A percentile compares a stretch with the other conserved stretches of the same genome.
These are phyloP conservation scores for Fistularia tabacaria DNA, from an alignment of 2,797 vertebrate species.

Conservation along the genomic window DNA sequence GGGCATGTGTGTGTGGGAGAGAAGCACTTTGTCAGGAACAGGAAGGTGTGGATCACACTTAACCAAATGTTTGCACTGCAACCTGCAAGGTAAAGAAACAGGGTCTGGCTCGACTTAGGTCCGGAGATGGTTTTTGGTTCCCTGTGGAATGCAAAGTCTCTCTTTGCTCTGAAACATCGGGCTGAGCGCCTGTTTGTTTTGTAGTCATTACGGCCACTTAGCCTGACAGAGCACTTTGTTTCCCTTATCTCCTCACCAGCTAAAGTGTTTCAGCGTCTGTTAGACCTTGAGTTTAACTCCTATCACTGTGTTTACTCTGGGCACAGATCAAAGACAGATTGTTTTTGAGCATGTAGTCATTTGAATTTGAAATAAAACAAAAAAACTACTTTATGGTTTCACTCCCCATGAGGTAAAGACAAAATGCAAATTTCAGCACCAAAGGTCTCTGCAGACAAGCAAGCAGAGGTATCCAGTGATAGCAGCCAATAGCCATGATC, in stretches of 20 bases:
- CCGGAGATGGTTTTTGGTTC: conserved; percentile 46
- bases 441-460: conserved; percentile 48
- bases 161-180: conserved; percentile 34
- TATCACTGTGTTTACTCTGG: conserved; percentile 54
- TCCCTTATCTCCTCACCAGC: conserved; percentile 60
- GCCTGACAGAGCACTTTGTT: conserved; percentile 67
- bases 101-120: conserved; percentile 48
- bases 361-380: not conserved
- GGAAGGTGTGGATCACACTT: conserved; percentile 32
- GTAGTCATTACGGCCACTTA: conserved; percentile 72
- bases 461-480: conserved; percentile 40
- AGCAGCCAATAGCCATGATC: conserved; percentile 20
- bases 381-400: conserved; percentile 46
- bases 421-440: conserved; percentile 39
- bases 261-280: conserved; percentile 56
- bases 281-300: conserved; percentile 54
- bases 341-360: conserved; percentile 22
- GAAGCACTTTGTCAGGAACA: conserved; percentile 31
- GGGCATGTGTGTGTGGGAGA: not conserved
- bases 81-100: conserved; percentile 57
- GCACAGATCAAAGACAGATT: conserved; percentile 58
- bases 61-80: conserved; percentile 61
- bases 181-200: conserved; percentile 63
- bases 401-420: conserved; percentile 34
- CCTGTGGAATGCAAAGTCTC: conserved; percentile 56